Evolutionary conservation across 2,113 vertebrate species (phyloP), one percentile per base, ranked within the genome.

Genomic region (Cyanoderma ruficeps): DNA sequence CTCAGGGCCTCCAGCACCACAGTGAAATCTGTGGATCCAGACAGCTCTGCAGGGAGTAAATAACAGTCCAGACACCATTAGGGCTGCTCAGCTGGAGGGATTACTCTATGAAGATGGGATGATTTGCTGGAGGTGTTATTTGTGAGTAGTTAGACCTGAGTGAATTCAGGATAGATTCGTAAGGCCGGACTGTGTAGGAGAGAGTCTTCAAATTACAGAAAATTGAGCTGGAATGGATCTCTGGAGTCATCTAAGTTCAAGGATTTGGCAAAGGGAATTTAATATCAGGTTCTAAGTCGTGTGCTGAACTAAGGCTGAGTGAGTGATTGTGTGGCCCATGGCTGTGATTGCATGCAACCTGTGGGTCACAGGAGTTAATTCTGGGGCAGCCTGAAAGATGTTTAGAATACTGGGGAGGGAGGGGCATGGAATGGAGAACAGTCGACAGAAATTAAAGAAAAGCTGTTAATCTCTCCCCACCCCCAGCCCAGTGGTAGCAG

Each of bases 201-300:
- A 84, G 47, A 81, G 68, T 68, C 76, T 92, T 76, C 76, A 92
- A 70, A 90, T 89, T 67, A 82, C 69, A 94, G 80, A 94, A 94
- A 92, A 95, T 92, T 84, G 91, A 87, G 69, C 64, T 68, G 89
- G 64, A 77, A 86, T 87, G 69, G 44, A 63, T 94, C 72, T 96
- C 81, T 81, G 52, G 86, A 94, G 89, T 96, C 91, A 96, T 92
- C 77, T 81, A 60, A 94, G 94, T 89, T 96, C 93, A 94, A 84
- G 95, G 92, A 95, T 95, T 90, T 39, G 6, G 71, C 69, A 70
- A 68, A 84, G 47, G 92, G 78, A 91, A 85, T 96, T 97, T 91
- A 90, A 80, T 94, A 87, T 41, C 47, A 15, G 49, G 27, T 95
- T 87, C 67, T 84, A 88, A 87, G 76, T 92, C 2, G 1, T 85